Evolutionary conservation across 2,113 vertebrate species (phyloP).

Genomic region (Aldabrachelys gigantea): DNA sequence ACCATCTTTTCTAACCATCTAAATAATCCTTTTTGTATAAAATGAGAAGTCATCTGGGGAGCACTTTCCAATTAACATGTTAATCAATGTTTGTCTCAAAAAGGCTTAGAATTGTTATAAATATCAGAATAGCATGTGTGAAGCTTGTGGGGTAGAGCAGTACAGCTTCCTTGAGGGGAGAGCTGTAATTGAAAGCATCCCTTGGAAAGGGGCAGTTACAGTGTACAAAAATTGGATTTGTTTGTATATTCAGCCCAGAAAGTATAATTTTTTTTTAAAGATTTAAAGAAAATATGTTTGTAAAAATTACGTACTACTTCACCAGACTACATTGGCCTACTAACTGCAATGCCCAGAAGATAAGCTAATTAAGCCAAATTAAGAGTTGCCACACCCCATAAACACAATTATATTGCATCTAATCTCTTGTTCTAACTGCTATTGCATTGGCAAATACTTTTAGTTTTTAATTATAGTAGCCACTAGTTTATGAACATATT

Average conservation of each 20-base stretch:
- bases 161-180: background rate
- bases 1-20: background rate
- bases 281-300: background rate
- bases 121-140: background rate
- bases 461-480: background rate
- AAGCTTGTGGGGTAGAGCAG: background rate
- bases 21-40: background rate
- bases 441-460: background rate
- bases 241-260: background rate
- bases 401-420: background rate
- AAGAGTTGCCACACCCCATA: background rate
- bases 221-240: background rate
- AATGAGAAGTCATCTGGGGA: background rate
- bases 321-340: background rate
- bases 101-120: background rate
- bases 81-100: background rate
- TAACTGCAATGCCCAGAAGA: background rate
- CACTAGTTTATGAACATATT: conserved; percentile 12
- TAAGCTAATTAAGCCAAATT: background rate
- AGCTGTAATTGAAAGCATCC: background rate
- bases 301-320: background rate
- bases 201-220: background rate
- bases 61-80: background rate
- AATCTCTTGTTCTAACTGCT: background rate
- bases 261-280: background rate